Percentiles rank a stretch among this genome's conserved stretches.
These are phyloP conservation scores for Melanotaenia maccullochi DNA, from an alignment of 2,797 vertebrate species.

Conservation along the genomic window DNA sequence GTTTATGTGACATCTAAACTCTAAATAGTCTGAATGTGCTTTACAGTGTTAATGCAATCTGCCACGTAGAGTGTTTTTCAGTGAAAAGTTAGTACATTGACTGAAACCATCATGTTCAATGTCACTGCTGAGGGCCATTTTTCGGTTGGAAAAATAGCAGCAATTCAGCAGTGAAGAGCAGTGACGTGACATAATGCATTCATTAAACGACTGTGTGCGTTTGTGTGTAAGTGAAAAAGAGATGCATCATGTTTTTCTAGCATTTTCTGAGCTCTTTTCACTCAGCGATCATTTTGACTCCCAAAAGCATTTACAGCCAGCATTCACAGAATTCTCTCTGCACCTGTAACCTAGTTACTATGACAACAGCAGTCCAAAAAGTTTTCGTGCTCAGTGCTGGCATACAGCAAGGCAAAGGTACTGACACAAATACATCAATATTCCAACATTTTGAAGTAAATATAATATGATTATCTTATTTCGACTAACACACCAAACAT, in stretches of 20 bases:
- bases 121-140: constrained; percentile 27
- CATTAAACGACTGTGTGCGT: not conserved
- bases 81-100: not conserved
- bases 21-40: not conserved
- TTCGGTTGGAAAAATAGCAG: constrained; percentile 24
- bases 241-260: constrained; percentile 22
- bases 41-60: not conserved
- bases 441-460: not conserved
- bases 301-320: constrained; percentile 27
- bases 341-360: constrained; percentile 62
- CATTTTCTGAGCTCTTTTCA: constrained; percentile 38
- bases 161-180: constrained; percentile 24
- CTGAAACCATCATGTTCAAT: constrained; percentile 3
- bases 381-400: constrained; percentile 47
- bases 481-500: not conserved
- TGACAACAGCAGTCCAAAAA: constrained; percentile 52
- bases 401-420: constrained; percentile 2
- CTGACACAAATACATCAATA: not conserved
- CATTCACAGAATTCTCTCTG: constrained; percentile 37
- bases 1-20: not conserved
- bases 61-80: not conserved
- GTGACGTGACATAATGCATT: constrained; percentile 11
- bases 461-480: not conserved
- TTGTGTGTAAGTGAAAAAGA: not conserved
- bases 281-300: constrained; percentile 34